These are phyloP conservation scores for Petaurus breviceps DNA, from an alignment of 2,113 vertebrate genomes.

Conservation along the genomic window DNA sequence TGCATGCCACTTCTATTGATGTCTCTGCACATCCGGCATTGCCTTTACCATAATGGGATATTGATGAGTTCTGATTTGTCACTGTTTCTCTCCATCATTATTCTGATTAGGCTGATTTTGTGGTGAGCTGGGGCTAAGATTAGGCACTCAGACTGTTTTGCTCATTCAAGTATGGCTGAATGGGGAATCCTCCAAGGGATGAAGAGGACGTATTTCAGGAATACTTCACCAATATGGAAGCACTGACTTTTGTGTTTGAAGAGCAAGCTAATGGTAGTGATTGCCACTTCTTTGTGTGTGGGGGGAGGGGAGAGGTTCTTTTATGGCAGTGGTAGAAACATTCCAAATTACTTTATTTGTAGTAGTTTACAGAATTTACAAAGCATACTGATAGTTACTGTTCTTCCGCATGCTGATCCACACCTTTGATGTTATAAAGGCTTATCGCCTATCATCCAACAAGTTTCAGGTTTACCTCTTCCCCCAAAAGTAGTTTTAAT, in stretches of 20 bases:
- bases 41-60: constrained; percentile 40
- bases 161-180: background rate
- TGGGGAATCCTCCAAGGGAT: background rate
- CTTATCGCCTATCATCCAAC: background rate
- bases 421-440: no score
- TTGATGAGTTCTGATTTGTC: constrained; percentile 64
- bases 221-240: background rate
- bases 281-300: background rate
- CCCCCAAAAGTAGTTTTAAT: background rate
- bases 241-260: background rate
- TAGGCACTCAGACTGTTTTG: background rate
- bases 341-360: background rate
- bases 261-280: background rate
- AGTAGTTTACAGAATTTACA: background rate
- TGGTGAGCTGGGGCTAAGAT: background rate
- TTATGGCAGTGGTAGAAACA: background rate
- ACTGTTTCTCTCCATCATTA: background rate
- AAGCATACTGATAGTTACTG: background rate
- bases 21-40: constrained; percentile 58
- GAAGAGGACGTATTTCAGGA: background rate
- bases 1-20: constrained; percentile 53
- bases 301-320: background rate
- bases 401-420: background rate
- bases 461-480: background rate
- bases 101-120: background rate